Conservation (phyloP, 30 jellyfish, hydroid and myxozoan genomes). For the Hydra vulgaris region DNA sequence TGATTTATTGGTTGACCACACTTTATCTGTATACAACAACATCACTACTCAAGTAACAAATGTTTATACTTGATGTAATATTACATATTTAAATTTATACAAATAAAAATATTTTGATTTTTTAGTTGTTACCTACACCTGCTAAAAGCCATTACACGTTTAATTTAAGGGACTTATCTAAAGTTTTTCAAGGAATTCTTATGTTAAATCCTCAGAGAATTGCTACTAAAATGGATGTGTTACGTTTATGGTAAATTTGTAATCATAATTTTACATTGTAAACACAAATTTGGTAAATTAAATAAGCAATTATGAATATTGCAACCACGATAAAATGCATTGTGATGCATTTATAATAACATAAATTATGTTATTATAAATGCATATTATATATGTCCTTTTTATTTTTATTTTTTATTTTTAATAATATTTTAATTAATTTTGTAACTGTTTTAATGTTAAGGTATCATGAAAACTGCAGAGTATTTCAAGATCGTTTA, state of each 20-base stretch:
- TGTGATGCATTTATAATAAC: too few species aligned
- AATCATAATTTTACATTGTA: too few species aligned
- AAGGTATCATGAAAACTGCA: constrained; percentile 93
- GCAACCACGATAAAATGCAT: too few species aligned
- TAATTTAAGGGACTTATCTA: constrained; percentile 76
- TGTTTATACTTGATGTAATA: too few species aligned
- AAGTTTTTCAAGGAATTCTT: constrained; percentile 82
- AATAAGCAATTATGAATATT: too few species aligned
- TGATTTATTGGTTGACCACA: constrained; percentile 57
- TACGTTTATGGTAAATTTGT: constrained; percentile 61
- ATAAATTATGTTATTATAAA: too few species aligned
- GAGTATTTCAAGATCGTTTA: constrained; percentile 80
- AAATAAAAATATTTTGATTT: background rate
- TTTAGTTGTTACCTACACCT: constrained; percentile 83
- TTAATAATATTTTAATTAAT: too few species aligned
- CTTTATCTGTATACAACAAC: constrained; percentile 77
- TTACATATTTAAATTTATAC: background rate
- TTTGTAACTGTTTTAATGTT: background rate
- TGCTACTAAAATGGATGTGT: constrained; percentile 54
- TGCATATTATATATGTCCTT: too few species aligned
- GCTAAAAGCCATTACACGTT: constrained; percentile 94
- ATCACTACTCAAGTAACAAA: constrained; percentile 78
- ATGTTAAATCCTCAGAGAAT: constrained; percentile 71
- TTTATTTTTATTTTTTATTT: too few species aligned
- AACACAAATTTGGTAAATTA: too few species aligned